A percentile compares a stretch with the other conserved stretches of the same genome.
Evolutionary conservation across 2,113 vertebrate species (phyloP).

Genomic region (Hippocampus zosterae): DNA sequence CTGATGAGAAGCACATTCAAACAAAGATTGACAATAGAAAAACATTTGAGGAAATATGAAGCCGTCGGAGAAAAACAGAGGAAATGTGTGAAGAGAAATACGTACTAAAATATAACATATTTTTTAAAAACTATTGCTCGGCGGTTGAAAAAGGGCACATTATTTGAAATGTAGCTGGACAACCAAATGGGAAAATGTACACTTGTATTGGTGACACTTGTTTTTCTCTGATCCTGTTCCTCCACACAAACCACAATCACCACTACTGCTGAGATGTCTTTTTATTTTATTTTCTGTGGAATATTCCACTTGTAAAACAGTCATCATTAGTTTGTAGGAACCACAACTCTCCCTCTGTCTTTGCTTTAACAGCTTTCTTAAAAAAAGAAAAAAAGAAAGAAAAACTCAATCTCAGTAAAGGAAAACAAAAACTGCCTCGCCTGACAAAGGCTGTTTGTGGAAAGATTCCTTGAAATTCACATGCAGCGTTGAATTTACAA

Average conservation of each 20-base stretch:
- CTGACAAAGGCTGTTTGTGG: no score
- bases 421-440: background rate
- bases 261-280: background rate
- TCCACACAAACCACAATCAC: background rate
- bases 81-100: background rate
- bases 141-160: background rate
- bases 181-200: background rate
- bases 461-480: no score
- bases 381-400: background rate
- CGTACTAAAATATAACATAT: background rate
- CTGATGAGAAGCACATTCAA: slow-evolving; percentile 5
- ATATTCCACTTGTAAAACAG: background rate
- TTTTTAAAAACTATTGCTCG: background rate
- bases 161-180: background rate
- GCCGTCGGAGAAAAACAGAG: slow-evolving; percentile 11
- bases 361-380: background rate
- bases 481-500: no score
- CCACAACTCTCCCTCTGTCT: background rate
- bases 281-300: background rate
- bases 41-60: slow-evolving; percentile 20
- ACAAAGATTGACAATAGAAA: slow-evolving; percentile 25
- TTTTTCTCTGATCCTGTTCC: background rate
- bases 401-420: background rate
- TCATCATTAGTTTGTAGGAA: background rate
- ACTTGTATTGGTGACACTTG: background rate